A percentile compares a stretch with the other conserved stretches of the same genome.
phyloP scores from a whole-genome alignment of 2,888 invertebrate species.

The Lordiphosa fenestrarum region DNA sequence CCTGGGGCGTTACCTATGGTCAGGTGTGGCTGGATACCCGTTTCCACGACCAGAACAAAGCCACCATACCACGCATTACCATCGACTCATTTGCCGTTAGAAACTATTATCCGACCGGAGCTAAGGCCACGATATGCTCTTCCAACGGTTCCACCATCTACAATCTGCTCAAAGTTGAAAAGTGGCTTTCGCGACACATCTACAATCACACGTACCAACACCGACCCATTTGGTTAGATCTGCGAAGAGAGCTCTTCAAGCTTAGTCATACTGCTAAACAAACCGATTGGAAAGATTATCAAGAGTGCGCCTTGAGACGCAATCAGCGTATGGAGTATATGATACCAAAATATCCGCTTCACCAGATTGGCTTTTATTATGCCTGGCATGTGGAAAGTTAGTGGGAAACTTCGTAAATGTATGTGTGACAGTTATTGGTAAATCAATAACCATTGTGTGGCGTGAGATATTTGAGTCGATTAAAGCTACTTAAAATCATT shows the following conservation, averaged over 20 bases:
- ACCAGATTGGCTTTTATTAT: not conserved
- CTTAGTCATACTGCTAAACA: not conserved
- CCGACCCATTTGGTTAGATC: slow-evolving; percentile 4
- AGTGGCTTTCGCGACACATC: not conserved
- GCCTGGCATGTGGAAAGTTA: not conserved
- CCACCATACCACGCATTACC: too few species aligned
- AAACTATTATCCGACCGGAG: not conserved
- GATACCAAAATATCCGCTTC: slow-evolving; percentile 30
- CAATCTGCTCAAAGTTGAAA: not conserved
- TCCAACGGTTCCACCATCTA: not conserved
- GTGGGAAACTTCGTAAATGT: too few species aligned
- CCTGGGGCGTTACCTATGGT: slow-evolving; percentile 20
- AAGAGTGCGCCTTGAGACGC: slow-evolving; percentile 12
- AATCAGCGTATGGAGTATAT: slow-evolving; percentile 28
- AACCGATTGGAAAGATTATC: not conserved
- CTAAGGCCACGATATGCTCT: not conserved
- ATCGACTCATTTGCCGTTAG: too few species aligned
- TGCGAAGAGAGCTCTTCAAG: slow-evolving; percentile 2
- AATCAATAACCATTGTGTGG: too few species aligned
- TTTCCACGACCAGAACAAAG: not conserved
- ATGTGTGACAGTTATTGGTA: too few species aligned
- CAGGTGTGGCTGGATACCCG: slow-evolving; percentile 19
- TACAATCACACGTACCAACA: not conserved
- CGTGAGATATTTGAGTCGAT: too few species aligned
- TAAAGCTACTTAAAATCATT: too few species aligned